Percentiles rank a stretch among this genome's conserved stretches.
phyloP scores from a whole-genome alignment of 2,113 vertebrate genomes.

The Cisticola juncidis region DNA sequence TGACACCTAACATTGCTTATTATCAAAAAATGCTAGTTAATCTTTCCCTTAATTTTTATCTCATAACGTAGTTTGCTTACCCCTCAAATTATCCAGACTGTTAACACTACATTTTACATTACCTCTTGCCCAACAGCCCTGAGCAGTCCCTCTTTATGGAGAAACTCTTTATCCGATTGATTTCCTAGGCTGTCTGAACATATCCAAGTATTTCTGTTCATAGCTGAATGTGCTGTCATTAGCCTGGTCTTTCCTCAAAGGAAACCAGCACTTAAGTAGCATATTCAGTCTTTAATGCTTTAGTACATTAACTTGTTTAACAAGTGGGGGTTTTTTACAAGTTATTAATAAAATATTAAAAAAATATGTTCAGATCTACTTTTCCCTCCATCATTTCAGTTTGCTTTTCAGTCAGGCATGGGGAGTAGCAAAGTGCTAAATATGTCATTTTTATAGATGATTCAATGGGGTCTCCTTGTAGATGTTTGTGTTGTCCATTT shows the following conservation, averaged over 20 bases:
- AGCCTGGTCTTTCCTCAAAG: background rate
- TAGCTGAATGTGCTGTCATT: background rate
- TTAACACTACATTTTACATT: background rate
- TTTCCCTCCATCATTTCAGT: background rate
- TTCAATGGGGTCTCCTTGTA: background rate
- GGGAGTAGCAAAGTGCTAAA: background rate
- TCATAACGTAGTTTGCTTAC: background rate
- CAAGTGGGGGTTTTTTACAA: rapidly evolving
- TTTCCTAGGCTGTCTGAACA: background rate
- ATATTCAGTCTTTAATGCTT: background rate
- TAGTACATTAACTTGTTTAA: background rate
- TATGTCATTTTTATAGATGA: background rate
- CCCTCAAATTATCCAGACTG: background rate
- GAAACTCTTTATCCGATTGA: background rate
- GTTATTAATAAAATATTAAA: background rate
- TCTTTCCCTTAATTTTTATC: background rate
- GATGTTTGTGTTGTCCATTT: background rate
- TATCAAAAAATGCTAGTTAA: background rate
- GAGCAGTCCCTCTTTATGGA: background rate
- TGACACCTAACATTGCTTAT: background rate
- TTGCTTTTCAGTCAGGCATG: background rate
- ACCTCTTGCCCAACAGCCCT: background rate
- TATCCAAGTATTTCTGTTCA: background rate
- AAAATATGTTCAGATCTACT: background rate
- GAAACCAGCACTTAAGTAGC: background rate